A percentile compares a stretch with the other conserved stretches of the same genome.
Conservation (phyloP, 1,140 invertebrate genomes). For the Drosophila sturtevanti region DNA sequence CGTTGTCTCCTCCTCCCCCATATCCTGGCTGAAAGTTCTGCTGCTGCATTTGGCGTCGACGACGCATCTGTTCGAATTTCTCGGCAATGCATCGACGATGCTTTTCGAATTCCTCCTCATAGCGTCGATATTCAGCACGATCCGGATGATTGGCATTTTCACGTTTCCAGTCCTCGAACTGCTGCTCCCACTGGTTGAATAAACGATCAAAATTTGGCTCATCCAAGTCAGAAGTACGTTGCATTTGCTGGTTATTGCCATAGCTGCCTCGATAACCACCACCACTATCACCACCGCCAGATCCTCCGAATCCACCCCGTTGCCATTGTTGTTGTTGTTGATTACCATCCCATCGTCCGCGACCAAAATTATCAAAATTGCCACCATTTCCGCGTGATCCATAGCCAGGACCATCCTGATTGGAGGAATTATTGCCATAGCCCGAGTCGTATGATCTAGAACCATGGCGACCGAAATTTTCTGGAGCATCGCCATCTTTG, state of each 20-base stretch:
- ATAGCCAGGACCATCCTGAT: slow-evolving; percentile 3
- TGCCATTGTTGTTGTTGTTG: not conserved
- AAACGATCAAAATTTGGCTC: slow-evolving; percentile 91
- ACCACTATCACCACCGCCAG: slow-evolving; percentile 33
- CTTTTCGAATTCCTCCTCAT: slow-evolving; percentile 92
- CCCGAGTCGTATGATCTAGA: not conserved
- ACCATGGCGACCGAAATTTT: not conserved
- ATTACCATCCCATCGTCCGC: slow-evolving; percentile 26
- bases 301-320: slow-evolving; percentile 1
- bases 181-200: slow-evolving; percentile 92
- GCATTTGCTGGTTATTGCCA: slow-evolving; percentile 18
- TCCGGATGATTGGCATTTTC: slow-evolving; percentile 94
- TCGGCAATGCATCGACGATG: slow-evolving; percentile 90
- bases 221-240: slow-evolving; percentile 83
- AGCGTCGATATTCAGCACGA: slow-evolving; percentile 91
- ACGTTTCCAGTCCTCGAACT: slow-evolving; percentile 92
- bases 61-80: slow-evolving; percentile 90
- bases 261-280: slow-evolving; percentile 36
- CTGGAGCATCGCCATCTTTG: not conserved
- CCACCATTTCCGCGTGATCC: not conserved
- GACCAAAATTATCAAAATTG: slow-evolving; percentile 20
- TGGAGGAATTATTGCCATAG: slow-evolving; percentile 7
- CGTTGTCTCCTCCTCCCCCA: not conserved
- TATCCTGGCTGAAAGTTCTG: not conserved
- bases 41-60: slow-evolving; percentile 82